Conservation (phyloP, 2,797 vertebrate genomes). For the Gorsachius magnificus region DNA sequence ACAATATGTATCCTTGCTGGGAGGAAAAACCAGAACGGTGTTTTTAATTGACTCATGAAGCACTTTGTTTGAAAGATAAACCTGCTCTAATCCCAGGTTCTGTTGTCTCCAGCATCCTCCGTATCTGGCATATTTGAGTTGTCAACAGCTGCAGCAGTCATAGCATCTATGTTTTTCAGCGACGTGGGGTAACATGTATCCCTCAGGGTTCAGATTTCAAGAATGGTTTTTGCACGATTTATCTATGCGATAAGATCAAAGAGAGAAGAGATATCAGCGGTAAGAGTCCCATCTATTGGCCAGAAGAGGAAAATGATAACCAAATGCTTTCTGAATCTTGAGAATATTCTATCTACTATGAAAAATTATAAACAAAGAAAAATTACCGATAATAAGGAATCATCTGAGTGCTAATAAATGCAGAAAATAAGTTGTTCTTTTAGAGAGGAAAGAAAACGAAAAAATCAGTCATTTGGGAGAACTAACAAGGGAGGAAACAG, state of each 20-base stretch:
- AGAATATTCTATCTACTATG: neutral
- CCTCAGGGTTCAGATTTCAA: neutral
- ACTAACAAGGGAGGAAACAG: neutral
- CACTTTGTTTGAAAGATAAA: neutral
- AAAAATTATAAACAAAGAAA: neutral
- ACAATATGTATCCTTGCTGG: neutral
- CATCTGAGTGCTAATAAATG: neutral
- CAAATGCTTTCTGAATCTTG: neutral
- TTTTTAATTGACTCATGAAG: neutral
- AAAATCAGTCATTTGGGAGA: neutral
- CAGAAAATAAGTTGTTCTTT: neutral
- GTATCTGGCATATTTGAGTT: neutral
- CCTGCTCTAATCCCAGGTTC: neutral
- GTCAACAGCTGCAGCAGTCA: neutral
- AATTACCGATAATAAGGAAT: neutral
- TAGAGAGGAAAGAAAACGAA: neutral
- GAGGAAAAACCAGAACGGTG: neutral
- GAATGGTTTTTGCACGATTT: neutral
- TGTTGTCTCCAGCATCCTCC: neutral
- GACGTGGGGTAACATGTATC: neutral
- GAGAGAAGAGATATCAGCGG: neutral
- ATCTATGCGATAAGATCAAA: neutral
- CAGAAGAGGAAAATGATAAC: neutral
- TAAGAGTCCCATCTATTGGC: conserved; percentile 53
- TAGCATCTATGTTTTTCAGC: neutral